Percentiles rank a stretch among this genome's conserved stretches.
These are phyloP conservation scores for Drosophila meridiana DNA, from an alignment of 2,888 invertebrate species.

Conservation along the genomic window DNA sequence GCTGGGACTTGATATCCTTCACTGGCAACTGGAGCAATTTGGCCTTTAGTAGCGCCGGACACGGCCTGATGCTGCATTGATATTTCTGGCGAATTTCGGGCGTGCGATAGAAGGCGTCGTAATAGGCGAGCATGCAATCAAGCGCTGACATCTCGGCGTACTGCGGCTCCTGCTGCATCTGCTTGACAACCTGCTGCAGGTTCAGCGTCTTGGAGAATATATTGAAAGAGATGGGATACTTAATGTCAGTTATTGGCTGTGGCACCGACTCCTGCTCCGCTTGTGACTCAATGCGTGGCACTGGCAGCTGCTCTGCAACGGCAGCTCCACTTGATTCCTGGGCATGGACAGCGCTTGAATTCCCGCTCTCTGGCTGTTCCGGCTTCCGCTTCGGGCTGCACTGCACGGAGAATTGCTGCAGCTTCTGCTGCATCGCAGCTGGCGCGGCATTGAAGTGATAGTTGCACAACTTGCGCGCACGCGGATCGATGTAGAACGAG, in stretches of 20 bases:
- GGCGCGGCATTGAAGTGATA: constrained; percentile 46
- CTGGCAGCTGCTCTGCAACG: background rate
- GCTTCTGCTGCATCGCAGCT: constrained; percentile 16
- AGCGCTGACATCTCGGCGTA: constrained; percentile 10
- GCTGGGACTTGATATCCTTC: fast-evolving
- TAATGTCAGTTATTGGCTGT: too few species aligned
- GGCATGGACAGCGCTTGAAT: background rate
- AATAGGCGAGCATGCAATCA: constrained; percentile 34
- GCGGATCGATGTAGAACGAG: constrained; percentile 31
- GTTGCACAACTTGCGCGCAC: constrained; percentile 17
- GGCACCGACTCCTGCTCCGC: too few species aligned
- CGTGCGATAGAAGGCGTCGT: constrained; percentile 38
- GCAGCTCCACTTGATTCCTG: background rate
- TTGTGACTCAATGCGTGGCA: background rate
- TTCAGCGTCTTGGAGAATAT: constrained; percentile 31
- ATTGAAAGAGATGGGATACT: constrained; percentile 40
- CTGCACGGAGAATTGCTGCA: constrained; percentile 32
- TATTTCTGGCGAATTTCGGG: constrained; percentile 43
- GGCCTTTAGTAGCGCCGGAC: constrained; percentile 18
- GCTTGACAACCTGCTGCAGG: constrained; percentile 36
- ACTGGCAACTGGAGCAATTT: constrained; percentile 36
- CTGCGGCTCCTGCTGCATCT: constrained; percentile 37
- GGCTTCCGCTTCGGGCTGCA: background rate
- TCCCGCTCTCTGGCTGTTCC: background rate
- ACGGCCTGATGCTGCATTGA: constrained; percentile 6